Conservation (phyloP, 1,140 invertebrate genomes). For the Orchesella cincta region DNA sequence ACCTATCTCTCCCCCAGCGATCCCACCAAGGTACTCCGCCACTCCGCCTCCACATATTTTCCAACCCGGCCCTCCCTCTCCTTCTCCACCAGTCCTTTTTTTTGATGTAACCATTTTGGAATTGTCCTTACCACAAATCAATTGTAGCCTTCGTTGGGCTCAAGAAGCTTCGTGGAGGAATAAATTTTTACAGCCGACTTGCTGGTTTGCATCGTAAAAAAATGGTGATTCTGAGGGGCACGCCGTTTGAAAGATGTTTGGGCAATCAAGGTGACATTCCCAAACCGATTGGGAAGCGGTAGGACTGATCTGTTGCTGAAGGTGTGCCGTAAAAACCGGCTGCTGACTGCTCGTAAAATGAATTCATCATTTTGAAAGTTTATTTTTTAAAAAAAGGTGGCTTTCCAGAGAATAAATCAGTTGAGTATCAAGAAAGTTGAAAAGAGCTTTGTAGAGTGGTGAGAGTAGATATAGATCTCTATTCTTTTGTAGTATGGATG, state of each 20-base stretch:
- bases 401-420: neutral
- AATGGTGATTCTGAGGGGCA: constrained; percentile 83
- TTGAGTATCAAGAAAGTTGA: neutral
- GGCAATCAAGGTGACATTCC: constrained; percentile 81
- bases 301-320: constrained; percentile 64
- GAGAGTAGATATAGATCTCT: neutral
- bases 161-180: constrained; percentile 65
- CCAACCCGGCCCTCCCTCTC: constrained; percentile 59
- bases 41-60: constrained; percentile 55
- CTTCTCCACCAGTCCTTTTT: constrained; percentile 63
- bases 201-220: constrained; percentile 85
- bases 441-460: neutral
- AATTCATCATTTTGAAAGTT: constrained; percentile 80
- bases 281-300: constrained; percentile 76
- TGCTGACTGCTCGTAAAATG: constrained; percentile 82
- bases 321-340: constrained; percentile 85
- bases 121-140: constrained; percentile 60
- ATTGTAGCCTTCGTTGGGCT: constrained; percentile 63
- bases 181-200: constrained; percentile 84
- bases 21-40: constrained; percentile 39
- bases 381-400: neutral
- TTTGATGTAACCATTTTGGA: constrained; percentile 70
- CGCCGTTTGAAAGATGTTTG: constrained; percentile 67
- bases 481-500: neutral
- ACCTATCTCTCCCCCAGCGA: constrained; percentile 40